Evolutionary conservation across 2,888 invertebrate species (phyloP).

Genomic region (Thumatha senex): DNA sequence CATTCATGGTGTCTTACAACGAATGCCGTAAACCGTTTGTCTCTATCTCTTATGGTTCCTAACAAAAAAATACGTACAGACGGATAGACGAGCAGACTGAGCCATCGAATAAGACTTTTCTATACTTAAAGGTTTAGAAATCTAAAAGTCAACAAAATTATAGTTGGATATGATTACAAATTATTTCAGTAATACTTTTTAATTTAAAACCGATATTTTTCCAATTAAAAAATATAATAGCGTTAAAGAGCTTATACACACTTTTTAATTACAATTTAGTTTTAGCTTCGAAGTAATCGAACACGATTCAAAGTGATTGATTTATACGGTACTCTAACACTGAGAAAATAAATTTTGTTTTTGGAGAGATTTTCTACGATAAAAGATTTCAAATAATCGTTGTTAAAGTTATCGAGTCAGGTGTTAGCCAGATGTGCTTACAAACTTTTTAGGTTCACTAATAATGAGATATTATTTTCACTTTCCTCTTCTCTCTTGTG

Average conservation of each 20-base stretch:
- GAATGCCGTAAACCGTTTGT: too few species aligned
- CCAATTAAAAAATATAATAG: neutral
- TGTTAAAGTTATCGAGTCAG: conserved; percentile 20
- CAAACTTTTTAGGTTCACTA: neutral
- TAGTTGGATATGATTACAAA: too few species aligned
- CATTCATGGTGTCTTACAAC: too few species aligned
- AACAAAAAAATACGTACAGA: too few species aligned
- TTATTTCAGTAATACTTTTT: too few species aligned
- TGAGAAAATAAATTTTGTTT: conserved; percentile 30
- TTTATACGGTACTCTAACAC: conserved; percentile 20
- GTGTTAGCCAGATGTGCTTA: conserved; percentile 14
- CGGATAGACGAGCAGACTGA: too few species aligned
- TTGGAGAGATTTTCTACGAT: conserved; percentile 23
- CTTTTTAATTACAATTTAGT: conserved; percentile 7
- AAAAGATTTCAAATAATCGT: conserved; percentile 33
- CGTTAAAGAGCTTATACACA: conserved; percentile 6
- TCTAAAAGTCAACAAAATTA: too few species aligned
- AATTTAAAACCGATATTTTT: neutral
- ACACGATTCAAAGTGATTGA: conserved; percentile 29
- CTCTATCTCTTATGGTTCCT: too few species aligned
- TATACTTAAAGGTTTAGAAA: too few species aligned
- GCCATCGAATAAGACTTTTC: too few species aligned
- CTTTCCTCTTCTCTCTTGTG: too few species aligned
- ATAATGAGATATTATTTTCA: too few species aligned
- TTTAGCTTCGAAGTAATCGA: conserved; percentile 17